A percentile compares a stretch with the other conserved stretches of the same genome.
Evolutionary conservation across 2,888 invertebrate species (phyloP).

Genomic region (Gerris lacustris): DNA sequence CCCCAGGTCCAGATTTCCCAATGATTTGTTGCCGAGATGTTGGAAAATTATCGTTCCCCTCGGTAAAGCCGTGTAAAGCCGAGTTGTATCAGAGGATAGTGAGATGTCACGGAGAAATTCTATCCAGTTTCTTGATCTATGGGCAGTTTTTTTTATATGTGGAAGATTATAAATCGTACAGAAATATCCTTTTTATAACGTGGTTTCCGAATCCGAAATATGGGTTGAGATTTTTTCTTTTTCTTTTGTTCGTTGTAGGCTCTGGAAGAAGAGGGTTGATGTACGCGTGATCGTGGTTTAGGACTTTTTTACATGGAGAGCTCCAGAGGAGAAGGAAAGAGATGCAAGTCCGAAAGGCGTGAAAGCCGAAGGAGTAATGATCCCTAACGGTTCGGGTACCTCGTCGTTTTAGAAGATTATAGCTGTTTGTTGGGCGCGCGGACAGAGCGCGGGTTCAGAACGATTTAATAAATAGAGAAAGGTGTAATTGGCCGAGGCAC

Average conservation of each 20-base stretch:
- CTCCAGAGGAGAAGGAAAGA: not conserved
- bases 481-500: not conserved
- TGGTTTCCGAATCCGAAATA: not conserved
- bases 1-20: not conserved
- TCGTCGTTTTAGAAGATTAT: conserved; percentile 1
- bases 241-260: no score
- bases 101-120: not conserved
- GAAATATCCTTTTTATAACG: not conserved
- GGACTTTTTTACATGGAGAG: no score
- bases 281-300: conserved; percentile 3
- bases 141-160: not conserved
- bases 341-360: not conserved
- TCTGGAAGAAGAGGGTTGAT: not conserved
- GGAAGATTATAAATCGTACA: not conserved
- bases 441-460: not conserved
- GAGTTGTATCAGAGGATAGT: not conserved
- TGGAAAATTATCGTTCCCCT: not conserved
- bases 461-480: conserved; percentile 5
- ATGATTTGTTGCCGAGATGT: not conserved
- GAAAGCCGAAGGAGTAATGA: not conserved
- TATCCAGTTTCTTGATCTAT: not conserved
- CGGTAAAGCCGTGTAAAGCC: not conserved
- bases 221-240: not conserved
- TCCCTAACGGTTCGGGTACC: not conserved
- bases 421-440: not conserved